Evolutionary conservation across 2,113 vertebrate species (phyloP), one percentile per base, ranked within the genome.

Genomic region (Paradisaea rubra): DNA sequence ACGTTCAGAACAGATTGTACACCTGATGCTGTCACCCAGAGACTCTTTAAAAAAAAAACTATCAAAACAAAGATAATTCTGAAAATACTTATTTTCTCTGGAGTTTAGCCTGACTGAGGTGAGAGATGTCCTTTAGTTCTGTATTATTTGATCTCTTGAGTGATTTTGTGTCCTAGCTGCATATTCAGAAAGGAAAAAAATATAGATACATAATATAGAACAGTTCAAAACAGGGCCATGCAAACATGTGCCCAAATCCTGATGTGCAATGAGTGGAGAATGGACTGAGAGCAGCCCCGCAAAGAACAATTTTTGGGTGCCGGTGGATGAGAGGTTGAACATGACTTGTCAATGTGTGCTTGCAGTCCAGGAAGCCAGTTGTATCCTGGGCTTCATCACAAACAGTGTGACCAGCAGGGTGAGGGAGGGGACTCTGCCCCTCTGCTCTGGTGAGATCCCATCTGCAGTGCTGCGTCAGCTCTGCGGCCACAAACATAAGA

Each of bases 401-500:
- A 49, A 7, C 7, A 7, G 31, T 0, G 0, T 37, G 14, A 11
- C 19, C 28, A 45, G 39, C 28, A 31, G 16, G 24, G 14, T 12
- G 8, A 53, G 30, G 8, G 39, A 22, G 7, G 15, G 24, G 5
- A 31, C 41, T 81, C 30, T 68, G 15, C 30, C 20, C 11, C 44
- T 66, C 19, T 59, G 5, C 23, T 22, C 9, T 44, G 0, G 1
- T n/a, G 78, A 60, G 45, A 68, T 3, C 39, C 16, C 21, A 27
- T 15, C n/a, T 69, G 24, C 23, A 35, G 14, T 22, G 30, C n/a
- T 81, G n/a, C 20, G 9, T 74, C 54, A 25, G 28, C n/a, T 47
- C 20, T 47, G 28, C 2, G 13, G 9, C 24, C 28, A 45, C 54
- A 47, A 27, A 35, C 10, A 6, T 15, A 17, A 30, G 3, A 21